Evolutionary conservation across 2,888 invertebrate genomes (phyloP).

Genomic region (Drosophila mimica): DNA sequence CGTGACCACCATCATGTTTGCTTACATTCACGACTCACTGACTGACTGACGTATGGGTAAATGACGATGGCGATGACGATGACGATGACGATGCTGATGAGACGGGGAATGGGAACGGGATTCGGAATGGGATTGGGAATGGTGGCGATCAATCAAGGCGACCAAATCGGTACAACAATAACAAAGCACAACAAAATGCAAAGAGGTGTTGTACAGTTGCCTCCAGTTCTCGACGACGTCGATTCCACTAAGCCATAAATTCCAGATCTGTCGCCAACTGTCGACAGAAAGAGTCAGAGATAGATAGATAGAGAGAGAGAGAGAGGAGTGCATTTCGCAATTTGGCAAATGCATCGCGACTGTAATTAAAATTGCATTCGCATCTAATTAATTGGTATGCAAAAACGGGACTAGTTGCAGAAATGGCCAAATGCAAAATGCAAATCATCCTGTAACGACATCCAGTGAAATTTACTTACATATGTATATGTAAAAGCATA

Average conservation of each 20-base stretch:
- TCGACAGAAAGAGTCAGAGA: neutral
- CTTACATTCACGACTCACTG: slow-evolving; percentile 82
- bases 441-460: slow-evolving; percentile 66
- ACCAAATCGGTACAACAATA: slow-evolving; percentile 45
- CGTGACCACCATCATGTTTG: slow-evolving; percentile 85
- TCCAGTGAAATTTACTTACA: slow-evolving; percentile 41
- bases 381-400: slow-evolving; percentile 84
- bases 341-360: slow-evolving; percentile 75
- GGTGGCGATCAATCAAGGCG: slow-evolving; percentile 81
- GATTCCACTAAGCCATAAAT: slow-evolving; percentile 68
- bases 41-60: slow-evolving; percentile 75
- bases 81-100: slow-evolving; percentile 8
- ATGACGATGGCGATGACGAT: slow-evolving; percentile 58
- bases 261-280: slow-evolving; percentile 41
- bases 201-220: slow-evolving; percentile 49
- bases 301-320: neutral
- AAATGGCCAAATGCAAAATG: slow-evolving; percentile 75
- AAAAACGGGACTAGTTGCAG: slow-evolving; percentile 74
- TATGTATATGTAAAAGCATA: neutral
- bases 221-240: slow-evolving; percentile 14
- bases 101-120: slow-evolving; percentile 8
- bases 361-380: slow-evolving; percentile 85
- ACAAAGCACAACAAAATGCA: slow-evolving; percentile 22
- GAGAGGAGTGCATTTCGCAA: slow-evolving; percentile 55
- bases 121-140: slow-evolving; percentile 38